A percentile compares a stretch with the other conserved stretches of the same genome.
phyloP scores from a whole-genome alignment of 2,113 vertebrate genomes.

The Hippocampus guttulatus region DNA sequence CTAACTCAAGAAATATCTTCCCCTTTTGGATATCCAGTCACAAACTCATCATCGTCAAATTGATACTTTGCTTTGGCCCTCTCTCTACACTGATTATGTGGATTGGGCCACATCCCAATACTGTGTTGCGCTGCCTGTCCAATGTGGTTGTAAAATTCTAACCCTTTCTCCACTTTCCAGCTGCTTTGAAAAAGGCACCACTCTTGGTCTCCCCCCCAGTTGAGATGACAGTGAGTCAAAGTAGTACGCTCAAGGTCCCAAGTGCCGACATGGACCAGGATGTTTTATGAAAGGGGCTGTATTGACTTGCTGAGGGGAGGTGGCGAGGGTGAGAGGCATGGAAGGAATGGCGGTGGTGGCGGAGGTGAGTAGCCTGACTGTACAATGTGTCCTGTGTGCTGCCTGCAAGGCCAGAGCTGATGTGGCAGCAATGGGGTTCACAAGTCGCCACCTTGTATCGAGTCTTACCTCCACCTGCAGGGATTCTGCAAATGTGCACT shows the following conservation, averaged over 20 bases:
- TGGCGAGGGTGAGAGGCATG: conserved; percentile 14
- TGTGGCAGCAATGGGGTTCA: conserved; percentile 60
- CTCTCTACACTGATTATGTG: not conserved
- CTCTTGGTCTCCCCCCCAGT: not conserved
- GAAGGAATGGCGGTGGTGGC: conserved; percentile 13
- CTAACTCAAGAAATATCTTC: not conserved
- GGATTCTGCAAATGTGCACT: not conserved
- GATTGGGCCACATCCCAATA: too few species aligned
- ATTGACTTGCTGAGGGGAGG: conserved; percentile 34
- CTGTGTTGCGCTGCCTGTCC: not conserved
- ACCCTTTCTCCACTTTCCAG: not conserved
- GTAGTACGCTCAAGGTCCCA: not conserved
- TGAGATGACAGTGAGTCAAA: not conserved
- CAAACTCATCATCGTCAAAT: not conserved
- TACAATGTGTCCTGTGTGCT: conserved; percentile 70
- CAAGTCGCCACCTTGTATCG: conserved; percentile 36
- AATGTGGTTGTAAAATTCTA: not conserved
- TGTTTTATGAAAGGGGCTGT: conserved; percentile 14
- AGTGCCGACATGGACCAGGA: conserved; percentile 9
- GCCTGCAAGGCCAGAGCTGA: conserved; percentile 56
- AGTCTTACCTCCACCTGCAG: conserved; percentile 20
- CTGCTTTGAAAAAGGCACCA: not conserved
- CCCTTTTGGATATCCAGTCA: not conserved
- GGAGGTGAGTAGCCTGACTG: conserved; percentile 30
- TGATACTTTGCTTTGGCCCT: not conserved